A percentile compares a stretch with the other conserved stretches of the same genome.
Conservation (phyloP, 2,888 invertebrate species). For the Sphaerophoria taeniata region DNA sequence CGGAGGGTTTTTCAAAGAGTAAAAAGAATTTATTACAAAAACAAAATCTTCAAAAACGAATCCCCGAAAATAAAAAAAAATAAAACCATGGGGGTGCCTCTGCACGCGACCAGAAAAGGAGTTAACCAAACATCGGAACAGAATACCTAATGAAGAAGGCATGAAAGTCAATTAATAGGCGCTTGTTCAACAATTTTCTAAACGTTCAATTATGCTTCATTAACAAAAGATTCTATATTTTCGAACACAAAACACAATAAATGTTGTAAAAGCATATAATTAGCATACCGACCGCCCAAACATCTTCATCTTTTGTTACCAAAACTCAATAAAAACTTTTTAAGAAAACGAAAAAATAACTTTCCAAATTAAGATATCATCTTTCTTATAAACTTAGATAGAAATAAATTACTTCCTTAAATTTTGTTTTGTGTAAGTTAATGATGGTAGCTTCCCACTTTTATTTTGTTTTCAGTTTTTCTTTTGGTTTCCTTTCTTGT, state of each 20-base stretch:
- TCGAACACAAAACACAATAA: not conserved
- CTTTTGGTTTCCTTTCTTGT: too few relatives aligned
- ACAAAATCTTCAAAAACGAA: too few relatives aligned
- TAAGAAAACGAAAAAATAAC: not conserved
- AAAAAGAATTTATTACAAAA: too few relatives aligned
- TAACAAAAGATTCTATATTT: not conserved
- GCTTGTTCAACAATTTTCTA: not conserved
- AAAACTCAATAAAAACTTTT: not conserved
- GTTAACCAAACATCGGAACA: too few relatives aligned
- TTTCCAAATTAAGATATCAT: conserved; percentile 4
- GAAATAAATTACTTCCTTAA: conserved; percentile 14
- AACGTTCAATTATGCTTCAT: not conserved
- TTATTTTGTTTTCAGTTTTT: not conserved
- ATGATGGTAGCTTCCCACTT: conserved; percentile 18
- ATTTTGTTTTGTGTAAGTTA: not conserved
- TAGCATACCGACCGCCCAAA: not conserved
- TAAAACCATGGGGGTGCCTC: too few relatives aligned
- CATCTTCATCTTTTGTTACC: not conserved
- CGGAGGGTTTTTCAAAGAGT: too few relatives aligned
- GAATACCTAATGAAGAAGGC: too few relatives aligned
- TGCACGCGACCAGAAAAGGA: too few relatives aligned
- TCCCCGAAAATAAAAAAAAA: too few relatives aligned
- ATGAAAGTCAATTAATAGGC: too few relatives aligned
- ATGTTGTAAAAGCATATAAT: not conserved
- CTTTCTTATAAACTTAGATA: not conserved